A percentile compares a stretch with the other conserved stretches of the same genome.
Evolutionary conservation across 2,113 vertebrate species (phyloP).

Genomic region (Indri indri): DNA sequence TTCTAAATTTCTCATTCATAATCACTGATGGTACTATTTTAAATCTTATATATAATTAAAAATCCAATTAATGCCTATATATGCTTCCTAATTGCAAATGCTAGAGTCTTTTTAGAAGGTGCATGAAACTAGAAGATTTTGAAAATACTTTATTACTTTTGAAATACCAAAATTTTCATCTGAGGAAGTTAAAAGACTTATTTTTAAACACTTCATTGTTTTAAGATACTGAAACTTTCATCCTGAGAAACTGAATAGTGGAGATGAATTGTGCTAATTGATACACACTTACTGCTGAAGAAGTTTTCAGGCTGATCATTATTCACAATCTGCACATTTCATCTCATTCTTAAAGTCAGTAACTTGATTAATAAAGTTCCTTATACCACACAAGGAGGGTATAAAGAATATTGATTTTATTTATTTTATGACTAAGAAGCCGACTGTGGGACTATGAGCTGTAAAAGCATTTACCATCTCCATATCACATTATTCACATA

Average conservation of each 20-base stretch:
- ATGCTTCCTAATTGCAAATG: not conserved
- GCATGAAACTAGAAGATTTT: not conserved
- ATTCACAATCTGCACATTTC: constrained; percentile 1
- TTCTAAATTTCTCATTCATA: not conserved
- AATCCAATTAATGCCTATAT: not conserved
- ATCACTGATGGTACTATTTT: not conserved
- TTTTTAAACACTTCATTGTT: constrained; percentile 13
- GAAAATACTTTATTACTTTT: not conserved
- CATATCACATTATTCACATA: not conserved
- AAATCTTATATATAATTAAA: not conserved
- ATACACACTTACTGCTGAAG: not conserved
- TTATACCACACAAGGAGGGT: not conserved
- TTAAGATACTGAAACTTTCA: not conserved
- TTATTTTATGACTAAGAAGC: constrained; percentile 3
- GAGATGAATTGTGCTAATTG: not conserved
- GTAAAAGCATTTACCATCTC: not conserved
- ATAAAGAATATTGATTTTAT: constrained; percentile 1
- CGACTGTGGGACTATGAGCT: not conserved
- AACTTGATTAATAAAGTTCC: not conserved
- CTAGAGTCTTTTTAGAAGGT: not conserved
- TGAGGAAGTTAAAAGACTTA: not conserved
- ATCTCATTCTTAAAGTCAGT: not conserved
- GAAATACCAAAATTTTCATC: not conserved
- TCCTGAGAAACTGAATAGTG: not conserved
- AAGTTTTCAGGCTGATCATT: not conserved